Evolutionary conservation across 2,888 invertebrate species (phyloP).

Genomic region (Metallyticus violacea): DNA sequence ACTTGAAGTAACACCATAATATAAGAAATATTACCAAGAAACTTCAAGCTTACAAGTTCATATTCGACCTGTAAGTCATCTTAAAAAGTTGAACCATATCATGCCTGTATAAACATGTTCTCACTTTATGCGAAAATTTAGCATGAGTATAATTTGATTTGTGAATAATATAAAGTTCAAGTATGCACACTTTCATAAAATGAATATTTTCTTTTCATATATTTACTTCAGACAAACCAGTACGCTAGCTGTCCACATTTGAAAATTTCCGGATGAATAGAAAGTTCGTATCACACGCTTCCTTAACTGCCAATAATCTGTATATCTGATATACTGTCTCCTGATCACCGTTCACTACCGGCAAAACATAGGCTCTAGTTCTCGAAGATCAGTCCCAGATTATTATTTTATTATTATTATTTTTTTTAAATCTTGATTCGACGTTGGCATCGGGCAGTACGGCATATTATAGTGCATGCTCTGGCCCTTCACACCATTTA

Average conservation of each 20-base stretch:
- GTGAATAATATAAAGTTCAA: too few species aligned
- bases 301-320: constrained; percentile 29
- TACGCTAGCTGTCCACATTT: background rate
- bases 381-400: background rate
- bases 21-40: too few species aligned
- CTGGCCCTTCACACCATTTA: background rate
- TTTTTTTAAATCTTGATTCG: background rate
- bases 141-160: too few species aligned
- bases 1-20: too few species aligned
- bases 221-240: background rate
- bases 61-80: too few species aligned
- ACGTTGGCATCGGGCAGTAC: background rate
- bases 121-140: too few species aligned
- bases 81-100: too few species aligned
- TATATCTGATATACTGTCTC: background rate
- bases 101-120: too few species aligned
- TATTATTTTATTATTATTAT: constrained; percentile 15
- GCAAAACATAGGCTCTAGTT: constrained; percentile 13
- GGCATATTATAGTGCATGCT: background rate
- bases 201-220: background rate
- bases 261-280: background rate
- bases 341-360: constrained; percentile 22
- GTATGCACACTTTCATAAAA: too few species aligned
- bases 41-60: too few species aligned
- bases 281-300: background rate